phyloP scores from a whole-genome alignment of 2,113 vertebrate species.

The Lynx canadensis region DNA sequence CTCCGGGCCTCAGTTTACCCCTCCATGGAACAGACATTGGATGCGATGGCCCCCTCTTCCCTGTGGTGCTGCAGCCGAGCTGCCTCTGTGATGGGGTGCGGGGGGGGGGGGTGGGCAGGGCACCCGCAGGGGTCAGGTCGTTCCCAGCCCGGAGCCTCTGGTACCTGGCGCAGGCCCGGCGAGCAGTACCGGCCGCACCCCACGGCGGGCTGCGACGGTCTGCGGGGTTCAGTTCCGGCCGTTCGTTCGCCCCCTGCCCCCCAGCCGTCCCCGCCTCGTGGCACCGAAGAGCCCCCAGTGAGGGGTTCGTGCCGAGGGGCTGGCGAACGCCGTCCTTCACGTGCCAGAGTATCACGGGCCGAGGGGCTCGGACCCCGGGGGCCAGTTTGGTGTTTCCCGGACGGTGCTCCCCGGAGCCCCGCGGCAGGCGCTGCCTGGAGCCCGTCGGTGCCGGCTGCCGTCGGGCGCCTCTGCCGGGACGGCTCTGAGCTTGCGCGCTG shows the following conservation, averaged over 20 bases:
- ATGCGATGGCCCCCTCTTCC: neutral
- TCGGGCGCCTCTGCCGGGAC: fast-evolving
- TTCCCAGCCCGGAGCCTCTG: neutral
- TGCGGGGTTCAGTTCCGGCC: fast-evolving
- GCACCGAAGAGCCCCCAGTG: fast-evolving
- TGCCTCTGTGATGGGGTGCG: neutral
- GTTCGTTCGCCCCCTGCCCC: too few species aligned
- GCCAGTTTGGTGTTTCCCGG: fast-evolving
- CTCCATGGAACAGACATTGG: neutral
- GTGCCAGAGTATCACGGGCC: fast-evolving
- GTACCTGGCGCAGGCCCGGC: fast-evolving
- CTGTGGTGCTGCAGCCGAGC: fast-evolving
- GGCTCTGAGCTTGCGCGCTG: neutral
- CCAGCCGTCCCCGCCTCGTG: fast-evolving
- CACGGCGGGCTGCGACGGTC: fast-evolving
- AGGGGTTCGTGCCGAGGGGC: fast-evolving
- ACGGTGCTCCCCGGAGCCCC: neutral
- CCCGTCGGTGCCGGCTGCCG: fast-evolving
- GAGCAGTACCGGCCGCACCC: fast-evolving
- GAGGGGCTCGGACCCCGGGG: neutral
- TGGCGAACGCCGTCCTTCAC: fast-evolving
- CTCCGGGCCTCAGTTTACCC: neutral
- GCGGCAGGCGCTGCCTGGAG: fast-evolving
- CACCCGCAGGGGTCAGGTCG: neutral
- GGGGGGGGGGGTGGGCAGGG: fast-evolving